Evolutionary conservation across 2,888 invertebrate genomes (phyloP).

Genomic region (Drosophila neutralis): DNA sequence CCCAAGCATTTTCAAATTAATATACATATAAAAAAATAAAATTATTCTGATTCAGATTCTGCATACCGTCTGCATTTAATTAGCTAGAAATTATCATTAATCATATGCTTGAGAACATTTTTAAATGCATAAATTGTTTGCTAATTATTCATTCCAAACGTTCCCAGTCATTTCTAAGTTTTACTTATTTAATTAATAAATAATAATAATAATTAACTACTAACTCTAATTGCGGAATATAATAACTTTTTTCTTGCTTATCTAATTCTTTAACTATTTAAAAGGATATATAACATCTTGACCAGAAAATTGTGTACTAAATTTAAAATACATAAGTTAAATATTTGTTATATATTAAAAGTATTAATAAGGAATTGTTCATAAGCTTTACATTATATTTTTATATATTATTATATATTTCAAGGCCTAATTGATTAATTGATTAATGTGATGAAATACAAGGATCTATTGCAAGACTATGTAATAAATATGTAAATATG

Average conservation of each 20-base stretch:
- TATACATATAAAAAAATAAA: constrained; percentile 4
- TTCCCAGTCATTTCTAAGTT: background rate
- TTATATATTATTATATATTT: too few relatives aligned
- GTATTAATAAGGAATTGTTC: background rate
- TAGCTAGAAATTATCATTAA: constrained; percentile 70
- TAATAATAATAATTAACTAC: background rate
- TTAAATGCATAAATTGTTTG: constrained; percentile 19
- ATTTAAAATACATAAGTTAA: background rate
- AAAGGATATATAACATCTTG: background rate
- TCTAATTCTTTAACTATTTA: background rate
- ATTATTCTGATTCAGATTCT: constrained; percentile 16
- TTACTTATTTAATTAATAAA: background rate
- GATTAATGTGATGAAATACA: background rate
- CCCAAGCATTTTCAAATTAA: constrained; percentile 43
- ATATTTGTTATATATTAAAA: background rate
- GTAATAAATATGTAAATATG: background rate
- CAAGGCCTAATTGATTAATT: background rate
- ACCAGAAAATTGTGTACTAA: background rate
- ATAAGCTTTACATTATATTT: background rate
- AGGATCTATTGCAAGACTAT: background rate
- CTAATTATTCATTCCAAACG: background rate
- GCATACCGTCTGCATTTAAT: constrained; percentile 63
- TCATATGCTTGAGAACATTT: constrained; percentile 51
- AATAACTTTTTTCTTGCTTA: background rate
- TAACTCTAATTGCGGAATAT: background rate